These are phyloP conservation scores for Neopipo cinnamomea DNA, from an alignment of 2,113 vertebrate genomes.

Conservation along the genomic window DNA sequence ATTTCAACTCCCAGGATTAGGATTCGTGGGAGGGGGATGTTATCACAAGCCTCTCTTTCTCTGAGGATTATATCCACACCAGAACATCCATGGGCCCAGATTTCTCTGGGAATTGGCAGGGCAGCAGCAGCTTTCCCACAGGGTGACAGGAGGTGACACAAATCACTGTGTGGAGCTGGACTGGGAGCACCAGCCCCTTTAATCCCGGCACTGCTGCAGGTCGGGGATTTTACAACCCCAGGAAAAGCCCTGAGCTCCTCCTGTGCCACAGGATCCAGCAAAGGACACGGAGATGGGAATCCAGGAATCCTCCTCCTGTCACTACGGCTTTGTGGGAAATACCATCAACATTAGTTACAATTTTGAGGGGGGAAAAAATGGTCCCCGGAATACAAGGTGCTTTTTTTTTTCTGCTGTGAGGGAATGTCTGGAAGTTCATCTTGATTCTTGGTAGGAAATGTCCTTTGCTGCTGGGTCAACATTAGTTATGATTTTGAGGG, in stretches of 20 bases:
- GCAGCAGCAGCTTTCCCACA: not conserved
- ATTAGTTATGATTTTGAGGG: not conserved
- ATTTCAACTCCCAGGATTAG: not conserved
- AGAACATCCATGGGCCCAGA: not conserved
- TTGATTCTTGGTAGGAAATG: not conserved
- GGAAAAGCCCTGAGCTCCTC: not conserved
- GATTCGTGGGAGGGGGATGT: not conserved
- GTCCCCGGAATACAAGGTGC: too few species aligned
- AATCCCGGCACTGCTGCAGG: not conserved
- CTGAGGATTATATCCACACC: not conserved
- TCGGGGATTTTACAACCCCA: not conserved
- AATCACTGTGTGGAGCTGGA: not conserved
- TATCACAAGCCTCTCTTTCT: not conserved
- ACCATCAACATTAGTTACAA: not conserved
- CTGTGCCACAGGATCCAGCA: not conserved
- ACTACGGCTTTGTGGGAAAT: not conserved
- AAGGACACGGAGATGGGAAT: not conserved
- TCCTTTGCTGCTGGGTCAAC: not conserved
- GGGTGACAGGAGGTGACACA: not conserved
- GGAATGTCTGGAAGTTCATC: not conserved
- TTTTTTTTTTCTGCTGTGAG: not conserved
- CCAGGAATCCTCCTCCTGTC: not conserved
- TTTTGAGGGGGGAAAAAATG: not conserved
- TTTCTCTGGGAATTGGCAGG: not conserved
- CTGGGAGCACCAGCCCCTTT: accelerated